Conservation (phyloP, 2,888 invertebrate genomes). For the Pammene aurita region DNA sequence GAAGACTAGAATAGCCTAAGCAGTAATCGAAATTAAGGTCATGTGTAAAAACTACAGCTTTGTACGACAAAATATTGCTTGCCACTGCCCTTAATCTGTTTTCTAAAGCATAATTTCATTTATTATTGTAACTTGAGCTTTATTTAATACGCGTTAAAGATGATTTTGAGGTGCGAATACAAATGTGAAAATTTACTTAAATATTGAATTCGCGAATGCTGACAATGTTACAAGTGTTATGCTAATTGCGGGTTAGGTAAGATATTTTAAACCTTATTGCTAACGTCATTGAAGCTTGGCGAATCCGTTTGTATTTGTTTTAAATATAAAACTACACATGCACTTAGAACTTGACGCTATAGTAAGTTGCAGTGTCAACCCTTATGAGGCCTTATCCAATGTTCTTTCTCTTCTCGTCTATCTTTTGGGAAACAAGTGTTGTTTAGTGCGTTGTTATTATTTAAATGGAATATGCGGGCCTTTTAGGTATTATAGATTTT, state of each 20-base stretch:
- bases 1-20: neutral
- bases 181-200: neutral
- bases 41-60: too few species aligned
- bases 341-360: conserved; percentile 11
- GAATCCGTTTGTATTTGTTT: neutral
- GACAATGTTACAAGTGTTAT: neutral
- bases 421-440: neutral
- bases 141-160: neutral
- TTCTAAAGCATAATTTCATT: neutral
- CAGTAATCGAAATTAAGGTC: neutral
- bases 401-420: neutral
- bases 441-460: neutral
- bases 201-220: neutral
- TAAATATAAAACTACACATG: neutral
- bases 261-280: conserved; percentile 1
- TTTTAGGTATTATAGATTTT: too few species aligned
- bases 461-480: too few species aligned
- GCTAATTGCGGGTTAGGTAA: neutral
- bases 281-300: neutral
- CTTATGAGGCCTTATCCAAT: neutral
- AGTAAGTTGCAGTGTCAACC: conserved; percentile 7
- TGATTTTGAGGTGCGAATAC: conserved; percentile 1
- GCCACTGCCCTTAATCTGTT: neutral
- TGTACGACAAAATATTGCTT: neutral
- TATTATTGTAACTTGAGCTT: neutral